Base-by-base conservation (phyloP, 2,797 vertebrate species). In the Gadopsis marmoratus region DNA sequence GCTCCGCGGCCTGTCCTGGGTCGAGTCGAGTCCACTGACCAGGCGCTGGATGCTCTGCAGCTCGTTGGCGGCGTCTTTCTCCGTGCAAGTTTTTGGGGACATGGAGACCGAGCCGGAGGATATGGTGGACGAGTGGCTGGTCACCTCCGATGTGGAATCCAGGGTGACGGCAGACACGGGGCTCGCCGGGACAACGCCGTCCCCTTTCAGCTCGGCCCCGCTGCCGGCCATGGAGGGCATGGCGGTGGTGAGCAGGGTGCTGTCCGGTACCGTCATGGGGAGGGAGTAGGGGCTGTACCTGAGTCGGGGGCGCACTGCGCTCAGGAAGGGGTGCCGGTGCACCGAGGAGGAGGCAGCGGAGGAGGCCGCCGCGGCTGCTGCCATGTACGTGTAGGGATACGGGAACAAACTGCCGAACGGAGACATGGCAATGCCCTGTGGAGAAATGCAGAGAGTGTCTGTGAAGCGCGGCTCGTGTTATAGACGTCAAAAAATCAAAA, bases 301-400 rank as follows among this genome's bases (percentile, higher is more conserved):
- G 93, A 99, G 96, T 60, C 98, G 94, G 29, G 98, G 97, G 4
- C 97, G 97, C 91, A 97, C 96, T 31, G 96, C 96, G 92, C 94
- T 98, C 78, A 99, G 96, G 92, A 97, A 98, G 3, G 97, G 97
- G 88, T 98, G 98, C 13, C 97, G 97, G 90, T 98, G 98, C 59
- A 97, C 96, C 0, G 97, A 96, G 54, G 96, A 97, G 79, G 96
- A 95, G 71, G 96, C 95, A 0, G 97, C 96, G 0, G 97, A 96
- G 5, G 97, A 96, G 67, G 97, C 97, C 0, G 97, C 97, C 0
- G 97, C 97, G 0, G 97, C 97, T 0, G 97, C 97, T 0, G 98
- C 98, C 98, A 99, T 99, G 91, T 99, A 99, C 2, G 97, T 99
- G 94, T 99, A 99, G 0, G 98, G 98, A 3, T 99, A 99, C 0